Conservation (phyloP, 2,113 vertebrate genomes). For the Pungitius pungitius region DNA sequence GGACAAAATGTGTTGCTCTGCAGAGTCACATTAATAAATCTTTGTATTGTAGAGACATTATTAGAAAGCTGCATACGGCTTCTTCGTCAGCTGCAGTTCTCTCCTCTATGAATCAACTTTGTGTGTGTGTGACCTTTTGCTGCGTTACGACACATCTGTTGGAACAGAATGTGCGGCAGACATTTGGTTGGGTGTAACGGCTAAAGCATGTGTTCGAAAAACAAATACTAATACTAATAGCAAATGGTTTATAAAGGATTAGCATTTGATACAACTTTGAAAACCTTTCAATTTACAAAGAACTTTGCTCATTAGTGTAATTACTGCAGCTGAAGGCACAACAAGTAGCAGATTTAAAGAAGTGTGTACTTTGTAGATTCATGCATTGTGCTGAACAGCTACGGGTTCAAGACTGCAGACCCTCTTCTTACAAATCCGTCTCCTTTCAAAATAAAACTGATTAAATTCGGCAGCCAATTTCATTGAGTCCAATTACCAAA, state of each 20-base stretch:
- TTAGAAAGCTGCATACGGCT: neutral
- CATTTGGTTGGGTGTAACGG: neutral
- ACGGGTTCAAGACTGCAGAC: slow-evolving; percentile 24
- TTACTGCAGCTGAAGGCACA: slow-evolving; percentile 10
- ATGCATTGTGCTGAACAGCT: slow-evolving; percentile 30
- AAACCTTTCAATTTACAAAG: slow-evolving; percentile 16
- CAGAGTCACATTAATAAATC: neutral
- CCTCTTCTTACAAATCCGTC: slow-evolving; percentile 35
- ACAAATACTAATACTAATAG: neutral
- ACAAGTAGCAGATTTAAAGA: slow-evolving; percentile 31
- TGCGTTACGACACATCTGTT: slow-evolving; percentile 40
- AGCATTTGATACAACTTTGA: slow-evolving; percentile 11
- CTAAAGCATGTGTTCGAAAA: neutral
- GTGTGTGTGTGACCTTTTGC: slow-evolving; percentile 23
- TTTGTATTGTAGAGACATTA: neutral
- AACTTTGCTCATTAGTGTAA: slow-evolving; percentile 12
- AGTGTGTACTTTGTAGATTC: slow-evolving; percentile 12
- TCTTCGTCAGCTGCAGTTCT: slow-evolving; percentile 11
- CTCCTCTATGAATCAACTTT: slow-evolving; percentile 32
- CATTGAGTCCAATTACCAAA: slow-evolving; percentile 47
- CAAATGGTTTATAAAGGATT: slow-evolving; percentile 15
- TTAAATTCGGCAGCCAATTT: slow-evolving; percentile 21
- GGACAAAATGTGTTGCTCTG: neutral
- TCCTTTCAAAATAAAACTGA: slow-evolving; percentile 30
- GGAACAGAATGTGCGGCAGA: slow-evolving; percentile 6